A percentile compares a stretch with the other conserved stretches of the same genome.
Conservation (phyloP, 2,888 invertebrate species). For the Blastobasis lacticolella region DNA sequence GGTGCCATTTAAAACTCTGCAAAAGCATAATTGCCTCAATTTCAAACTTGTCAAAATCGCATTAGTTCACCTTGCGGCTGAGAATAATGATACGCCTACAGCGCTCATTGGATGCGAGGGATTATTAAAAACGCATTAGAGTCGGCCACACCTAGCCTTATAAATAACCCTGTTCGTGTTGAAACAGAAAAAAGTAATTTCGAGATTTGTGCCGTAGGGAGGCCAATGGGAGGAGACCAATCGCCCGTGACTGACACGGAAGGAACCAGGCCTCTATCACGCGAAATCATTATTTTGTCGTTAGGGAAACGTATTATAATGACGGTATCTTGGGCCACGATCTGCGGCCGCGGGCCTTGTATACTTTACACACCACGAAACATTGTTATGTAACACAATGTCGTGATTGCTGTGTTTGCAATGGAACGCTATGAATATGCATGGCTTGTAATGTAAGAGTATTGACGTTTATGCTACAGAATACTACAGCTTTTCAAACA, state of each 20-base stretch:
- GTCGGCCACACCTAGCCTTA: slow-evolving; percentile 57
- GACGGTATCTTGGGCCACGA: slow-evolving; percentile 41
- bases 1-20: slow-evolving; percentile 57
- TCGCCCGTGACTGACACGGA: slow-evolving; percentile 69
- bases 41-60: slow-evolving; percentile 72
- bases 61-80: slow-evolving; percentile 56
- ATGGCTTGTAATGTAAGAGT: neutral
- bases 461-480: no score
- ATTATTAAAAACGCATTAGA: slow-evolving; percentile 73
- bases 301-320: slow-evolving; percentile 59
- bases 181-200: slow-evolving; percentile 66
- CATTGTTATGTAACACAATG: neutral
- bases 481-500: no score
- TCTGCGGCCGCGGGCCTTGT: slow-evolving; percentile 26
- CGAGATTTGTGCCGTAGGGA: slow-evolving; percentile 46
- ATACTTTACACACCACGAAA: slow-evolving; percentile 5
- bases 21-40: slow-evolving; percentile 67
- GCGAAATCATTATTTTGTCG: slow-evolving; percentile 72
- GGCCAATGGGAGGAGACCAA: slow-evolving; percentile 45
- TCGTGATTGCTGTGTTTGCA: no score
- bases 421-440: no score
- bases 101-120: slow-evolving; percentile 59
- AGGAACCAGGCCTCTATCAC: slow-evolving; percentile 58
- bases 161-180: slow-evolving; percentile 51
- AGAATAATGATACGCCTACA: slow-evolving; percentile 57